phyloP scores from a whole-genome alignment of 2,888 invertebrate genomes.

The Arge pagana region DNA sequence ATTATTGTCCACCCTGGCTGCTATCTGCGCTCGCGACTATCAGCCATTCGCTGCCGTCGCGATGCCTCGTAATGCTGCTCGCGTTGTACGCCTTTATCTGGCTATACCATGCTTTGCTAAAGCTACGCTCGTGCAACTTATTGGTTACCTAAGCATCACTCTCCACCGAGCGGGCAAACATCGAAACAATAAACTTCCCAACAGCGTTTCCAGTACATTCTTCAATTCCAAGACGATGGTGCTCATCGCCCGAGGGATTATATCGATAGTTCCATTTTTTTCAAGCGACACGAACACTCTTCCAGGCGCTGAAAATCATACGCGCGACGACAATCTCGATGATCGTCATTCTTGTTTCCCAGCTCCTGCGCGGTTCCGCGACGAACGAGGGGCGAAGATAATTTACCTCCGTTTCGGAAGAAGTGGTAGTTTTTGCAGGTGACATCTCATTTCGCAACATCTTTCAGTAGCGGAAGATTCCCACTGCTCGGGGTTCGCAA shows the following conservation, averaged over 20 bases:
- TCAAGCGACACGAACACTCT: too few species aligned
- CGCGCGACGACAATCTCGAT: too few species aligned
- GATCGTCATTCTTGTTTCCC: too few species aligned
- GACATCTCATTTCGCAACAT: constrained; percentile 33
- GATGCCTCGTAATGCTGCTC: constrained; percentile 18
- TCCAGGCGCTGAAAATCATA: too few species aligned
- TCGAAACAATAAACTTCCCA: neutral
- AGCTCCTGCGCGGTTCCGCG: neutral
- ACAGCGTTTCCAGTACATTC: neutral
- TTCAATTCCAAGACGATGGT: too few species aligned
- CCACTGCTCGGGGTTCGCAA: constrained; percentile 37
- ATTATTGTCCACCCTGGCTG: constrained; percentile 46
- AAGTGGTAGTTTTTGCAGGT: constrained; percentile 29
- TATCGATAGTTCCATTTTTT: too few species aligned
- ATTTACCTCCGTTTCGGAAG: constrained; percentile 13
- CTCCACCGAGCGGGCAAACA: neutral
- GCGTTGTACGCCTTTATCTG: constrained; percentile 22
- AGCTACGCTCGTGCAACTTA: constrained; percentile 14
- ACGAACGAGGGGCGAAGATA: constrained; percentile 8
- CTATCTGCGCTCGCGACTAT: constrained; percentile 20
- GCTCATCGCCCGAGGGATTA: too few species aligned
- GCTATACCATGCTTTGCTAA: constrained; percentile 18
- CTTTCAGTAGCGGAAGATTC: constrained; percentile 38
- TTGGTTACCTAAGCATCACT: too few species aligned
- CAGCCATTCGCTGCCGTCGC: constrained; percentile 21